Evolutionary conservation across 2,113 vertebrate genomes (phyloP).

Genomic region (Hydrolagus affinis): DNA sequence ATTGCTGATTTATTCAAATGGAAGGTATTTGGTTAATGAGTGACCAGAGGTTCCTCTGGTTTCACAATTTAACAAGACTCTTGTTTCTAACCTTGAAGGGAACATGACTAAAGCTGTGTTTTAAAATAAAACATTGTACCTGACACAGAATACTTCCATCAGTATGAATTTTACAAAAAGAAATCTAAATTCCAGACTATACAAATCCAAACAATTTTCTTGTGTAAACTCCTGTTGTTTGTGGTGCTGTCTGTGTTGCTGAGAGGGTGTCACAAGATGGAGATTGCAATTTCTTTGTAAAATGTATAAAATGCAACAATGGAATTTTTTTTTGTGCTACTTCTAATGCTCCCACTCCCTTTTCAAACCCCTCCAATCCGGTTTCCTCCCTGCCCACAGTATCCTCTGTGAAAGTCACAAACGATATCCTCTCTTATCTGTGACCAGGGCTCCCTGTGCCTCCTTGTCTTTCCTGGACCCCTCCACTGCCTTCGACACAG

Average conservation of each 20-base stretch:
- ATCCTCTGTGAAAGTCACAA: too few relatives aligned
- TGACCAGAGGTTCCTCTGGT: background rate
- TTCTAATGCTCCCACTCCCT: background rate
- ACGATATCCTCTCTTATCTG: too few relatives aligned
- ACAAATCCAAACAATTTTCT: background rate
- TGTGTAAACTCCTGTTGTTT: background rate
- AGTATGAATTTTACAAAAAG: constrained; percentile 19
- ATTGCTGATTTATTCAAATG: too few relatives aligned
- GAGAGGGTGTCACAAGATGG: background rate
- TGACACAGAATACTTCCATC: background rate
- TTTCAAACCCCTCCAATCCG: background rate
- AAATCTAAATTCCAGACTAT: constrained; percentile 3
- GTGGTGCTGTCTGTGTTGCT: background rate
- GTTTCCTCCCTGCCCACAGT: background rate
- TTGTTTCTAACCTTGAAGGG: background rate
- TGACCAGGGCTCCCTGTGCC: too few relatives aligned
- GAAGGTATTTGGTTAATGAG: background rate
- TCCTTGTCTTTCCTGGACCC: too few relatives aligned
- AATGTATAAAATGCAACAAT: constrained; percentile 12
- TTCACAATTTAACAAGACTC: constrained; percentile 3
- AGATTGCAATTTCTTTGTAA: background rate
- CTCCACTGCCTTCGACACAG: too few relatives aligned
- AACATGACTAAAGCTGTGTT: constrained; percentile 24
- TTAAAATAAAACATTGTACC: background rate
- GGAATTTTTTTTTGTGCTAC: background rate